Evolutionary conservation across 2,113 vertebrate genomes (phyloP), one percentile per base, ranked within the genome.

Genomic region (Cromileptes altivelis): DNA sequence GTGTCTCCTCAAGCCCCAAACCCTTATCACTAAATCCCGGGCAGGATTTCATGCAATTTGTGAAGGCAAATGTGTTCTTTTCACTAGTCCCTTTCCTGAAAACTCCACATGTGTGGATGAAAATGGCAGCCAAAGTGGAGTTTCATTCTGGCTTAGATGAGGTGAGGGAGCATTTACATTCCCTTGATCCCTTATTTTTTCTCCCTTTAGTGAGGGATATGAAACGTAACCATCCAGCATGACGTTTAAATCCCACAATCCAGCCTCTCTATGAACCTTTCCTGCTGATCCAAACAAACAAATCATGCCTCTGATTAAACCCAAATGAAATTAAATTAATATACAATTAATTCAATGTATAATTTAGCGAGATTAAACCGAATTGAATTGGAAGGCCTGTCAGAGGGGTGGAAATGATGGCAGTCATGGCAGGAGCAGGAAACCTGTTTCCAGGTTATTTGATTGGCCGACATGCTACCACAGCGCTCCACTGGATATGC

Each of bases 71-170:
- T 90, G 89, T 86, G 78, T 80, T 87, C 84, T 82, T 85, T 90
- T 88, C 76, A 81, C 82, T 23, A 33, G 64, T 69, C 56, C 75
- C 78, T 74, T 72, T 78, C 75, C 84, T 88, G 71, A 81, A 89
- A 89, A 81, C 81, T 85, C 85, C 70, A 68, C 70, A 37, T 85
- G 87, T 88, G 85, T 80, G 78, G 77, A 85, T 84, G 86, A 80
- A 89, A 91, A 88, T 81, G 67, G 79, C 82, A 85, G 67, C 85
- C 84, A 85, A 85, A 89, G 80, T 86, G 77, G 67, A 89, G 85
- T 92, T 92, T 89, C 84, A 89, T 85, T 90, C 85, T 71, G 84
- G 85, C 88, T 92, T 64, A 90, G 89, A 92, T 85, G 86, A 94
- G 82, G 85, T 88, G 81, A 75, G 87, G 87, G 78, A 90, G 75